These are phyloP conservation scores for Morelia viridis DNA, from an alignment of 2,797 vertebrate genomes.

Conservation along the genomic window DNA sequence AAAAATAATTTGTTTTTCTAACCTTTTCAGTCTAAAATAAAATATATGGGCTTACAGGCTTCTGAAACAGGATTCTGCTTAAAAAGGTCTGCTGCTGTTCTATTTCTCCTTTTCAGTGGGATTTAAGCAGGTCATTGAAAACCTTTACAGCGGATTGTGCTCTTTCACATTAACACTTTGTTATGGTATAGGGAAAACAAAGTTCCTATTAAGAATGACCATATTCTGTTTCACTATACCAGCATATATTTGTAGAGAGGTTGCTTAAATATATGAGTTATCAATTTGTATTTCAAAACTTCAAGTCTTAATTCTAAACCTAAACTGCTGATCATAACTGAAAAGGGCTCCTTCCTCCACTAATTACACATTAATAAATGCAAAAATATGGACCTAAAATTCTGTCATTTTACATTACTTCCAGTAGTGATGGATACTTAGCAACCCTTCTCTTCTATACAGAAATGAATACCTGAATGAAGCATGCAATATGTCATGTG, in stretches of 20 bases:
- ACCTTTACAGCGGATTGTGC: conserved; percentile 7
- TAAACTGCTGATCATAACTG: conserved; percentile 58
- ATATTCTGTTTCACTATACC: conserved; percentile 14
- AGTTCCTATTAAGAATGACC: conserved; percentile 24
- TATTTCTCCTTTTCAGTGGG: background rate
- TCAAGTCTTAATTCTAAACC: conserved; percentile 52
- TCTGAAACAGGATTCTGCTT: background rate
- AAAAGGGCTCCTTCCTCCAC: conserved; percentile 59
- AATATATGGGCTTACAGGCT: background rate
- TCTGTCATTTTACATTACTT: conserved; percentile 59
- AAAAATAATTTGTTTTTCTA: background rate
- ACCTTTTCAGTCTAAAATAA: background rate
- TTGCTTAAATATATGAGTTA: conserved; percentile 40
- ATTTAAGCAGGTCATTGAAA: background rate
- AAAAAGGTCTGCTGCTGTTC: background rate
- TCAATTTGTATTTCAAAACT: conserved; percentile 55
- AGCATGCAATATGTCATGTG: conserved; percentile 55
- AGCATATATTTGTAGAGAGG: conserved; percentile 3
- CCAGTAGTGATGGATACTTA: conserved; percentile 54
- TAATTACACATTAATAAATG: conserved; percentile 58
- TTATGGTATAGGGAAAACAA: background rate
- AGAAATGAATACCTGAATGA: conserved; percentile 56
- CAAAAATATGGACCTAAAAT: conserved; percentile 60
- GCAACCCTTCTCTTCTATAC: conserved; percentile 60
- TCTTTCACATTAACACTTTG: background rate